Evolutionary conservation across 2,888 invertebrate genomes (phyloP), one percentile per base, ranked within the genome.

Genomic region (Ophioninae sp.): DNA sequence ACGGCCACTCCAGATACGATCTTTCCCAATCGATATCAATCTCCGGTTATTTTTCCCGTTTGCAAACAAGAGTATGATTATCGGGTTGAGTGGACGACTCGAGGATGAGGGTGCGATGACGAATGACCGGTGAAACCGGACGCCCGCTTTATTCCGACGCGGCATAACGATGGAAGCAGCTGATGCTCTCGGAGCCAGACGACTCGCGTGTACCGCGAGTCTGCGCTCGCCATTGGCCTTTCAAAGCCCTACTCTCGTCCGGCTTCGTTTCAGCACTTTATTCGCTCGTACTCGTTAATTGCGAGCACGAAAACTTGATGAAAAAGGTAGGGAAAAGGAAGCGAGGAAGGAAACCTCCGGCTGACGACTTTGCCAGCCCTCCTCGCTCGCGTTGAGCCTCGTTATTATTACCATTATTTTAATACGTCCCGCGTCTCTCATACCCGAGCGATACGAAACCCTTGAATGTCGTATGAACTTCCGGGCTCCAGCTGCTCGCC

Each of bases 401-500:
- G 17, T 75, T 65, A n/a, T 74, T 64, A 64, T 64, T 20, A 64
- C 64, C 41, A 64, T 74, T 64, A 30, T 50, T 41, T 50, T 17
- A 50, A 72, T n/a, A 39, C 59, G 44, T 73, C 23, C 20, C 23
- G 21, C 59, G 72, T n/a, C 20, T 74, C 21, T 76, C 41, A 39
- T 68, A 13, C 65, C 75, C 17, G 57, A 75, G 39, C 39, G 65
- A 17, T 39, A 44, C 59, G 50, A 57, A 62, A 64, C 64, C 13
- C 67, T 57, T 72, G 56, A 69, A 65, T 78, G 30, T 30, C 72
- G 68, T 72, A 37, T 76, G 61, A 80, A 86, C 88, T 90, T 90
- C 90, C 88, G 90, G 89, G 84, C 88, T 85, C 87, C 89, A 88
- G 90, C 88, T 88, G 89, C 87, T 50, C 13, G 50, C 85, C 86